These are phyloP conservation scores for Scleropages formosus DNA, from an alignment of 2,797 vertebrate species.

Conservation along the genomic window DNA sequence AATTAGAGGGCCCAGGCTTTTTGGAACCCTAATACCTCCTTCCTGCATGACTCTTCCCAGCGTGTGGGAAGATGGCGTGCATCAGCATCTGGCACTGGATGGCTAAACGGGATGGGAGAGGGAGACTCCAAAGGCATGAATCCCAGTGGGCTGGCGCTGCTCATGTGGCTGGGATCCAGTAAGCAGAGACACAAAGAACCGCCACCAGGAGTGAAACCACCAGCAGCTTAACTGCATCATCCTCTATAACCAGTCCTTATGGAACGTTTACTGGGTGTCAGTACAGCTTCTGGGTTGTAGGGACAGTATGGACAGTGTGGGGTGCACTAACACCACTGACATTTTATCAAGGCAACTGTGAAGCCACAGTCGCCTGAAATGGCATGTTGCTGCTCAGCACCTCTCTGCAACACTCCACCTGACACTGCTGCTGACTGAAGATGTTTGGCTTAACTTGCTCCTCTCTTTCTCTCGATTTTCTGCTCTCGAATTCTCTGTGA, in stretches of 20 bases:
- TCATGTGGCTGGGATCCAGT: neutral
- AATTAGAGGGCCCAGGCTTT: conserved; percentile 15
- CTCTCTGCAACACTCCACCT: neutral
- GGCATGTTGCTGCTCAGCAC: neutral
- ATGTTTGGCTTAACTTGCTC: neutral
- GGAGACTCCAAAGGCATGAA: no score
- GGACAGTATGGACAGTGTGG: neutral
- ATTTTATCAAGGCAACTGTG: neutral
- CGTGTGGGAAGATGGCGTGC: neutral
- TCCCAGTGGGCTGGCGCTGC: no score
- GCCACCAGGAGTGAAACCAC: neutral
- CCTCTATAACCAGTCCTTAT: neutral
- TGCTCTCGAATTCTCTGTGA: neutral
- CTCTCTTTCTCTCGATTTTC: neutral
- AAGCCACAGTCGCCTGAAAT: neutral
- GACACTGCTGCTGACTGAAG: no score
- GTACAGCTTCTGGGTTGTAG: neutral
- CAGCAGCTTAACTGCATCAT: neutral
- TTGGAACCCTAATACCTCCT: neutral
- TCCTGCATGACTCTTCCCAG: neutral
- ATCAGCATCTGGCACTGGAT: neutral
- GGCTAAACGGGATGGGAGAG: neutral
- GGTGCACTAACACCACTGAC: neutral
- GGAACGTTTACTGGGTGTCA: conserved; percentile 7
- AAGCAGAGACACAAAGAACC: neutral